These are phyloP conservation scores for Meloidogyne exigua DNA, from an alignment of 1,140 invertebrate genomes.

Conservation along the genomic window DNA sequence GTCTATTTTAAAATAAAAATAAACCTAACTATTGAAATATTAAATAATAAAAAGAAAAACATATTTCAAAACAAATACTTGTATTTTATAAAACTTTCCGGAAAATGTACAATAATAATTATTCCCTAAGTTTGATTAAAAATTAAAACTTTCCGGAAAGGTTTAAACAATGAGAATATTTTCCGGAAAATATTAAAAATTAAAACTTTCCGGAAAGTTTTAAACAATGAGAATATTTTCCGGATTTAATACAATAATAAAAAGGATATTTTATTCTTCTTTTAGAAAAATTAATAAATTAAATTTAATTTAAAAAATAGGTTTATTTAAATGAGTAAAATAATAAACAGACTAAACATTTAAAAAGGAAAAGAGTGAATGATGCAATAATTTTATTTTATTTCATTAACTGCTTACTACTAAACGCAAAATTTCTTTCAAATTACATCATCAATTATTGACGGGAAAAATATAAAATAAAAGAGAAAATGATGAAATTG, in stretches of 20 bases:
- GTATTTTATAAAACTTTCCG: background rate
- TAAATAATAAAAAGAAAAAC: too few relatives aligned
- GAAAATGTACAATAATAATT: background rate
- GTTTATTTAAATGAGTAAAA: background rate
- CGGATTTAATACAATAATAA: background rate
- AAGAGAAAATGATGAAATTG: background rate
- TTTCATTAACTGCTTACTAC: background rate
- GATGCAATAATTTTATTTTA: slow-evolving; percentile 1
- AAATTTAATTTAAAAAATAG: background rate
- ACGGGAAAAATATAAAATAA: background rate
- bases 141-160: background rate
- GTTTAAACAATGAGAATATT: background rate
- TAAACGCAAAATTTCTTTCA: background rate
- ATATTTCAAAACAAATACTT: too few relatives aligned
- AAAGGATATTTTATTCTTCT: too few relatives aligned
- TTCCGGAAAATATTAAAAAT: too few relatives aligned
- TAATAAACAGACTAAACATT: background rate
- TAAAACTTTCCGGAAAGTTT: background rate
- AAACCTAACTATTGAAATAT: too few relatives aligned
- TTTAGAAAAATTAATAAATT: too few relatives aligned
- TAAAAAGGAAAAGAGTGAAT: background rate
- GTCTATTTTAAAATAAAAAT: too few relatives aligned
- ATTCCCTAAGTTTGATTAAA: too few relatives aligned
- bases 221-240: background rate
- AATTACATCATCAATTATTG: background rate